These are phyloP conservation scores for Nomada ferruginata DNA, from an alignment of 2,888 invertebrate genomes.

Conservation along the genomic window DNA sequence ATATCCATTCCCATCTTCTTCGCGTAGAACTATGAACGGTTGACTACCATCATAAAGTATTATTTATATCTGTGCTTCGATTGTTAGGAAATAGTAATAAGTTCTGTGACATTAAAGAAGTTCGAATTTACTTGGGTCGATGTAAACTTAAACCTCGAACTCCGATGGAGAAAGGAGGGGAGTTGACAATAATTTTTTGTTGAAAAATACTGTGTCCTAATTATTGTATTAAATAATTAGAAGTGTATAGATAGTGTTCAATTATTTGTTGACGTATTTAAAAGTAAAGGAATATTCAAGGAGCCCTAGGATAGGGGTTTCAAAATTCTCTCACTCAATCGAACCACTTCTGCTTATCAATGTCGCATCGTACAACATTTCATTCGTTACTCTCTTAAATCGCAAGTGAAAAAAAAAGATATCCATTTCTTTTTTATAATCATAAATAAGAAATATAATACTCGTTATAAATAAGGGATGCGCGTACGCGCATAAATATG, in stretches of 20 bases:
- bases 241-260: not conserved
- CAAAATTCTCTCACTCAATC: not conserved
- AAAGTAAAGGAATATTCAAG: not conserved
- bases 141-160: conserved; percentile 15
- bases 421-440: conserved; percentile 17
- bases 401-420: conserved; percentile 8
- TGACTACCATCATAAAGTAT: conserved; percentile 30
- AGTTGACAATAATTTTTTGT: not conserved
- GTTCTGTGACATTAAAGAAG: not conserved
- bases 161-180: conserved; percentile 4
- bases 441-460: conserved; percentile 72
- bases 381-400: not conserved
- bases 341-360: conserved; percentile 13
- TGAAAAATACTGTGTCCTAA: not conserved
- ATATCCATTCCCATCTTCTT: conserved; percentile 80
- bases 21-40: conserved; percentile 72
- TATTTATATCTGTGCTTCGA: conserved; percentile 1
- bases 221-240: not conserved
- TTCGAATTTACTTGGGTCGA: too few relatives aligned
- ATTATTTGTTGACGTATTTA: not conserved
- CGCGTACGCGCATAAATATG: conserved; percentile 59
- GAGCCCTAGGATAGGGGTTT: not conserved
- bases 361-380: conserved; percentile 4
- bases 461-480: conserved; percentile 65
- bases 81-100: conserved; percentile 27